Base-by-base conservation (phyloP, 2,797 vertebrate genomes). In the Pachyuromys duprasi region DNA sequence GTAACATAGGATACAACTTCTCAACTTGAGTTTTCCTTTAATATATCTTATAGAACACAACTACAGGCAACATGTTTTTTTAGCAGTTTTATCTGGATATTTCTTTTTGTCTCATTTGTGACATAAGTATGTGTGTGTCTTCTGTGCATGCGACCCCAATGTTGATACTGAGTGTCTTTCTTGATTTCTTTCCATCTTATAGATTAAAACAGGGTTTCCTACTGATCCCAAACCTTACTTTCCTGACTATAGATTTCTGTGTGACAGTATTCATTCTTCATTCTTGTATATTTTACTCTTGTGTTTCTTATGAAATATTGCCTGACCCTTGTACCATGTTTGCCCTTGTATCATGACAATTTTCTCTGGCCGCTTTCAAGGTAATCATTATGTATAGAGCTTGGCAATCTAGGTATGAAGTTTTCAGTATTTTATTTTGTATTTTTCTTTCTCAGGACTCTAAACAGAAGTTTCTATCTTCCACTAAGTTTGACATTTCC, bases 401-500 rank as follows among this genome's bases (percentile, higher is more conserved):
- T 74, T 28, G 90, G 72, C 17, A 49, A 4, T 53, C 57, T 89
- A 15, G 15, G 7, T 36, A 39, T 74, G 22, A 57, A n/a, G 5
- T 78, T 72, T 17, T 39, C 42, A 7, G 3, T 65, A 9, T 86
- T 82, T 87, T 89, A n/a, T n/a, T n/a, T n/a, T 86, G 3, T 42
- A 5, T 82, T 91, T 83, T 69, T 79, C n/a, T 87, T 80, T 55
- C 39, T 49, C 45, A n/a, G 0, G 6, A 1, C 9, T 83, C 26
- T 82, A 86, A 70, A 39, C 0, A 11, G 8, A 49, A 91, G 0
- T 67, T 69, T 4, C 53, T 39, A 4, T 45, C 7, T 74, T 72
- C 70, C 15, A 60, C 13, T 18, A n/a, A 83, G 31, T 63, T 94
- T 69, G 14, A 90, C 86, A 75, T 18, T 86, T 91, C 49, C 9